These are phyloP conservation scores for Dascyllus trimaculatus DNA, from an alignment of 2,113 vertebrate genomes.

Conservation along the genomic window DNA sequence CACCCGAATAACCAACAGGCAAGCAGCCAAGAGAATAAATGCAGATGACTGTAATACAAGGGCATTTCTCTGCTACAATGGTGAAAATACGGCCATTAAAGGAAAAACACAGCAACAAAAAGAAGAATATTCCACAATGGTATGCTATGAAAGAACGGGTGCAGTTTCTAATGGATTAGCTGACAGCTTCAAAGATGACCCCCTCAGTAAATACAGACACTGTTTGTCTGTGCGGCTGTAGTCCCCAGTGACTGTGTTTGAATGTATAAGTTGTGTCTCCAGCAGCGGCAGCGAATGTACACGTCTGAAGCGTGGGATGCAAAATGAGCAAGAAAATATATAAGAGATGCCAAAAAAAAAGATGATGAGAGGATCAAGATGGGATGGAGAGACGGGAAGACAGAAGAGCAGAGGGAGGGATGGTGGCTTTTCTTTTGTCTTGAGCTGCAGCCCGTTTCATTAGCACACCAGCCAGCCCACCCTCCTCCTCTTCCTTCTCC, in stretches of 20 bases:
- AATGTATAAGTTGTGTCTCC: constrained; percentile 27
- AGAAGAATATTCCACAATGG: neutral
- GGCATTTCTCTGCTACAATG: no score
- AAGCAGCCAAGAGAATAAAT: no score
- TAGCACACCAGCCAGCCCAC: constrained; percentile 75
- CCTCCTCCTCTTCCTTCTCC: constrained; percentile 43
- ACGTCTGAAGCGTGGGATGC: constrained; percentile 39
- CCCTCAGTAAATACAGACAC: constrained; percentile 40
- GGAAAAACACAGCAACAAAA: neutral
- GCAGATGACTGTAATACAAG: no score
- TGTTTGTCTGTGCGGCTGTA: constrained; percentile 34
- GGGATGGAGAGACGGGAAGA: constrained; percentile 43
- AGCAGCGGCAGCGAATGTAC: neutral
- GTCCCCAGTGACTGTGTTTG: constrained; percentile 38
- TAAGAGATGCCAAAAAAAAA: constrained; percentile 16
- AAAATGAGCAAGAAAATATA: constrained; percentile 49
- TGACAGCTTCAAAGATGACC: constrained; percentile 62
- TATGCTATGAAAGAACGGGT: constrained; percentile 4
- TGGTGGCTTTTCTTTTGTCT: constrained; percentile 79
- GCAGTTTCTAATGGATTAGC: constrained; percentile 56
- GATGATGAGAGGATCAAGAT: constrained; percentile 55
- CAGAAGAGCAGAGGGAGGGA: constrained; percentile 43
- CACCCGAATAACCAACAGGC: no score
- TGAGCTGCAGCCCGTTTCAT: constrained; percentile 79
- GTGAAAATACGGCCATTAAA: no score